Conservation (phyloP, 2,797 vertebrate genomes). For the Amphiprion clarkii region DNA sequence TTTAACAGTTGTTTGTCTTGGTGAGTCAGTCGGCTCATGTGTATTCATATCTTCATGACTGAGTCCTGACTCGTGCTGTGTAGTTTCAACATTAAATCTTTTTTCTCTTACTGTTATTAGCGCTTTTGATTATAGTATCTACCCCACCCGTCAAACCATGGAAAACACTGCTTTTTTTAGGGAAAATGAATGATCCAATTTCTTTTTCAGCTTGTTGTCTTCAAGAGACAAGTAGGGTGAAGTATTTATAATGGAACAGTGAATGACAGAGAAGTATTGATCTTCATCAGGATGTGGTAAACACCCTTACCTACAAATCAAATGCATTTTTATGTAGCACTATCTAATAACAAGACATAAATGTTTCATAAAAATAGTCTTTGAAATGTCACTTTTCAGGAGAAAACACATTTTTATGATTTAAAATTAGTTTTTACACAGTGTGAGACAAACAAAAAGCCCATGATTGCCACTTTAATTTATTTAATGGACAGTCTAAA, state of each 20-base stretch:
- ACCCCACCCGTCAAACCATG: constrained; percentile 3
- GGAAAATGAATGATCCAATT: constrained; percentile 41
- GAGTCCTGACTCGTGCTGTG: constrained; percentile 40
- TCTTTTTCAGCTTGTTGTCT: constrained; percentile 29
- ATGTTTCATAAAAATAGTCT: not conserved
- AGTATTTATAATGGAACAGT: constrained; percentile 14
- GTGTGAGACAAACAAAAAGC: constrained; percentile 10
- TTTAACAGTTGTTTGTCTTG: constrained; percentile 73
- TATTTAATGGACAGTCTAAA: constrained; percentile 5
- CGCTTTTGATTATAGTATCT: constrained; percentile 9
- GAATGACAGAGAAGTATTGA: not conserved
- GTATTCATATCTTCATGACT: constrained; percentile 64
- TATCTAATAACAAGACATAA: not conserved
- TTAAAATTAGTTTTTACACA: constrained; percentile 3
- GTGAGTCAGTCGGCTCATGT: constrained; percentile 66
- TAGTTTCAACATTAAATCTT: constrained; percentile 37
- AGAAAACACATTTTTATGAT: not conserved
- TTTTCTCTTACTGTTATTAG: constrained; percentile 36
- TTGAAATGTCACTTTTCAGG: not conserved
- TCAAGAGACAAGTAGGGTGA: constrained; percentile 25
- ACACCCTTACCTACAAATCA: not conserved
- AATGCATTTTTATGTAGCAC: not conserved
- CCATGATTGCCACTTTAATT: not conserved
- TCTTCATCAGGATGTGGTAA: constrained; percentile 33
- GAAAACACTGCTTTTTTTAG: constrained; percentile 17